These are phyloP conservation scores for Tribolium madens DNA, from an alignment of 1,140 invertebrate species.

Conservation along the genomic window DNA sequence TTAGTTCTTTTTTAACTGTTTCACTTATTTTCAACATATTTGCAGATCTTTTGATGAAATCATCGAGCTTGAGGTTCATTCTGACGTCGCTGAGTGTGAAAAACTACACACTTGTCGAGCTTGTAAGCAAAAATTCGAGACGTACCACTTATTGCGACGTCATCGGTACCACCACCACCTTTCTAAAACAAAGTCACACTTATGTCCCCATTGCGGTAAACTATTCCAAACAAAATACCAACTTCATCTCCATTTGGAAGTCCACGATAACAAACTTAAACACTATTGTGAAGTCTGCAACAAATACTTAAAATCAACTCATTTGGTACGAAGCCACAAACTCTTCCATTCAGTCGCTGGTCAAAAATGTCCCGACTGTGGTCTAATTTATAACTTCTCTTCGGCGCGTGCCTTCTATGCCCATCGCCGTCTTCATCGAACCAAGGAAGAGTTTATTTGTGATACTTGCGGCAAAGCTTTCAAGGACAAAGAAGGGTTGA, in stretches of 20 bases:
- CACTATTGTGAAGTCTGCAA: constrained; percentile 10
- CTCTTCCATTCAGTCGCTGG: constrained; percentile 4
- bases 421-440: constrained; percentile 9
- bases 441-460: constrained; percentile 28
- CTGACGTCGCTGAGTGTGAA: neutral
- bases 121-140: neutral
- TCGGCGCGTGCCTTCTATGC: neutral
- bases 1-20: neutral
- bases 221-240: neutral
- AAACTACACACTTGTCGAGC: neutral
- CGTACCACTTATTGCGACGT: neutral
- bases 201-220: neutral
- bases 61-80: neutral
- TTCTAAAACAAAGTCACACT: neutral
- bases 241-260: neutral
- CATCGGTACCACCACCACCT: neutral
- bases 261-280: neutral
- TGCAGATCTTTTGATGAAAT: neutral
- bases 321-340: neutral
- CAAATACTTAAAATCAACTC: constrained; percentile 9
- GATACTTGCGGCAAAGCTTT: constrained; percentile 49
- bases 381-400: neutral
- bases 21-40: neutral
- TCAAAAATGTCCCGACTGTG: constrained; percentile 3
- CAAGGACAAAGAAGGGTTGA: constrained; percentile 40